Evolutionary conservation across 1,140 invertebrate genomes (phyloP), one percentile per base, ranked within the genome.

Genomic region (Daktulosphaira vitifoliae): DNA sequence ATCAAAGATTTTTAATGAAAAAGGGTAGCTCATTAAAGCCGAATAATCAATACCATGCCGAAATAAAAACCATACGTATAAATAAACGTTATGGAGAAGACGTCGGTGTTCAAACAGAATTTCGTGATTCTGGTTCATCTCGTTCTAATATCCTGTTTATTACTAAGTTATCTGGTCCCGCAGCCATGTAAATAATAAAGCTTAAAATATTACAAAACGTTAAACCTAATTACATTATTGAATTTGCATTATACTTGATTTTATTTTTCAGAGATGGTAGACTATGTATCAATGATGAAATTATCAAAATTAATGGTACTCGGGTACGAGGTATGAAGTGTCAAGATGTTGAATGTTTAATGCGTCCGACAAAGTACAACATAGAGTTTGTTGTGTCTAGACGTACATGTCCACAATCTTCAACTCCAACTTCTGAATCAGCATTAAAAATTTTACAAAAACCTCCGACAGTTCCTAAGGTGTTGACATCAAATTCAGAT

Each of bases 271-370:
- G 81, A 69, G 79, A 82, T 74, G 81, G 81, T 8, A 75, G 79
- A 65, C 73, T 80, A 46, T 74, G 76, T 37, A 71, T 82, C 38
- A 83, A 82, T 0, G 85, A 87, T 69, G 84, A 87, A 73, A 77
- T 87, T 25, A 74, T 87, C 13, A 80, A 84, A 68, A 81, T 88
- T 13, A 84, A 82, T 68, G 84, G 84, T 0, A 78, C 78, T 39
- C 77, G 81, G 39, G 69, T 87, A 39, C 77, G 81, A 18, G 82
- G 84, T 0, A 74, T 86, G 67, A 76, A 76, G n/a, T 74, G 82
- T 9, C 69, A 74, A 11, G 83, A 87, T 68, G 85, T 84, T 2
- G 77, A 79, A 78, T 46, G n/a, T 1, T 75, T 81, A 16, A 67
- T 88, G 18, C 74, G 77, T 44, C 79, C 72, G 50, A 74, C 78